Evolutionary conservation across 2,113 vertebrate genomes (phyloP), one percentile per base, ranked within the genome.

Genomic region (Serilophus lunatus): DNA sequence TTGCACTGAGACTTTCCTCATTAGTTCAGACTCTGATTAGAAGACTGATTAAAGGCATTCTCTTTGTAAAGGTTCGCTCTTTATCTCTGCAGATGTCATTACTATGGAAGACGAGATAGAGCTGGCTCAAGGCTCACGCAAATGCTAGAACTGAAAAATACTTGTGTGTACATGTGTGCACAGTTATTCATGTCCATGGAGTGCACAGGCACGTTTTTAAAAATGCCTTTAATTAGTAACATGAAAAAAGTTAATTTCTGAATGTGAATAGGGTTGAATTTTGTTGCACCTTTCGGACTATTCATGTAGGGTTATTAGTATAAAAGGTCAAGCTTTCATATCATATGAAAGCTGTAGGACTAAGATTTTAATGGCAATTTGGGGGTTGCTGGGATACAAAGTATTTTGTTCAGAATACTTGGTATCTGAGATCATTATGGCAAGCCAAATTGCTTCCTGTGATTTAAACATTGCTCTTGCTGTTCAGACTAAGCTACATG

Each of bases 21-120:
- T 88, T 94, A 92, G 80, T 88, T 82, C 82, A 95, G 60, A 66
- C 82, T 93, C 59, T 91, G 86, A 96, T 96, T 96, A 95, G 92
- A 94, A 91, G 70, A 74, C 77, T 82, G 80, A 88, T 93, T 94
- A 93, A 93, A 96, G 76, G 72, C 79, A 84, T 87, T 95, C 81
- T 56, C 80, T 96, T 93, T 97, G 63, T 82, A 82, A 96, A 82
- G 65, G 84, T 80, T 94, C 64, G 20, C 44, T 94, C 75, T 90
- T 88, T 94, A 93, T 95, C 90, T 92, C 90, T 82, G 84, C 75
- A 91, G 92, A 79, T 93, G 72, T 28, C 28, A 4, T 93, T 92
- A 82, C 86, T 88, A 24, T 91, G 51, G 61, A 49, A 86, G 84
- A 93, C 4, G 5, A 54, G 60, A 91, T 61, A 86, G 87, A 94